These are phyloP conservation scores for Chrysochloris asiatica DNA, from an alignment of 2,113 vertebrate genomes.

Conservation along the genomic window DNA sequence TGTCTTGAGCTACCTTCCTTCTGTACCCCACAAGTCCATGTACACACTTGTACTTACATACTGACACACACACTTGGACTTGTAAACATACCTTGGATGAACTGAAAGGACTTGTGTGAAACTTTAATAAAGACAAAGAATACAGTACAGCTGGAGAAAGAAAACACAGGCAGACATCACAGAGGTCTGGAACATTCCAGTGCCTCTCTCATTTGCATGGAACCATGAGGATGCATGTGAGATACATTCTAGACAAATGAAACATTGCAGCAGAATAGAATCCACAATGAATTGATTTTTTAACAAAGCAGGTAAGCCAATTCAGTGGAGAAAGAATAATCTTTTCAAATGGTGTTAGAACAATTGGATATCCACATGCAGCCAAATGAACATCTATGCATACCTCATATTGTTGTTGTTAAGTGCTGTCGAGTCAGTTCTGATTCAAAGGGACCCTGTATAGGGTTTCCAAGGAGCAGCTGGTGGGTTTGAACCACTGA, in stretches of 20 bases:
- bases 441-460: no score
- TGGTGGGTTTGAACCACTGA: no score
- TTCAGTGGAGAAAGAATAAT: neutral
- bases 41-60: neutral
- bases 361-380: neutral
- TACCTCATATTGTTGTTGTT: no score
- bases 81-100: conserved; percentile 1
- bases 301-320: neutral
- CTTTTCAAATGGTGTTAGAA: neutral
- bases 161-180: neutral
- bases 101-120: conserved; percentile 24
- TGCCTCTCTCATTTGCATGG: neutral
- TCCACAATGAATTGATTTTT: conserved; percentile 21
- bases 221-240: neutral
- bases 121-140: conserved; percentile 6
- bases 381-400: neutral
- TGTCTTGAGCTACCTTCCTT: neutral
- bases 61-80: neutral
- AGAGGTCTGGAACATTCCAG: neutral
- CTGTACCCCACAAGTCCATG: neutral
- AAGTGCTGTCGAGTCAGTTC: no score
- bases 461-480: no score
- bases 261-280: neutral
- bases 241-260: neutral
- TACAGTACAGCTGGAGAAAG: neutral